Evolutionary conservation across 2,797 vertebrate genomes (phyloP).

Genomic region (Meriones psammophilus): DNA sequence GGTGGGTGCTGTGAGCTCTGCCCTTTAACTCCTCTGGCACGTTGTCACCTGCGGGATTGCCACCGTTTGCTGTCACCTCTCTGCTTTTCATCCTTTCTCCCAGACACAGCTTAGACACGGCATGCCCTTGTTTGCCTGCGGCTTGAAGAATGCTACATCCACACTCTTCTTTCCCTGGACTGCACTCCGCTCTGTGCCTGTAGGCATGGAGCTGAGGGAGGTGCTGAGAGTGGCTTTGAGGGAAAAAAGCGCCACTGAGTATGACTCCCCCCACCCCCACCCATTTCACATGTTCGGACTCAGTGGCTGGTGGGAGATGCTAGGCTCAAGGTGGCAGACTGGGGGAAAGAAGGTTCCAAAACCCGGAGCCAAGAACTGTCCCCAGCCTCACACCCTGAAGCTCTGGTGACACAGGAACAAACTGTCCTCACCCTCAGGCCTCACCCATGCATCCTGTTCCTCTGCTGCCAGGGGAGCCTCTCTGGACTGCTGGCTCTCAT

Average conservation of each 20-base stretch:
- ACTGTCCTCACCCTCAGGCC: background rate
- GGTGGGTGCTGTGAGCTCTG: background rate
- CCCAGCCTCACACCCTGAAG: background rate
- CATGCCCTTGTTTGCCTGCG: background rate
- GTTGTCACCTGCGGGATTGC: background rate
- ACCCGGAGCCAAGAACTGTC: background rate
- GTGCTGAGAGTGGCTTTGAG: background rate
- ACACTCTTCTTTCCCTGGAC: too few relatives aligned
- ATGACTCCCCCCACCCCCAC: too few relatives aligned
- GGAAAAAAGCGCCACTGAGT: background rate
- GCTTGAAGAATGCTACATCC: background rate
- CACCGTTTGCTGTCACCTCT: background rate
- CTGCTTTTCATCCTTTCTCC: background rate
- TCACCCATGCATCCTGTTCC: too few relatives aligned
- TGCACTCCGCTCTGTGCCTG: rapidly evolving
- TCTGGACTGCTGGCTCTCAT: background rate
- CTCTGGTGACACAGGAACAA: background rate
- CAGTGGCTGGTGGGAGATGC: background rate
- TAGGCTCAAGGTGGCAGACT: background rate
- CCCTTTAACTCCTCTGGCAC: background rate
- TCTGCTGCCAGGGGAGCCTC: background rate
- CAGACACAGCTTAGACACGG: background rate
- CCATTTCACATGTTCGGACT: too few relatives aligned
- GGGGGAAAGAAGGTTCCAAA: background rate
- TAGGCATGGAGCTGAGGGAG: background rate